phyloP scores from a whole-genome alignment of 2,888 invertebrate genomes.

The Terebella lapidaria region DNA sequence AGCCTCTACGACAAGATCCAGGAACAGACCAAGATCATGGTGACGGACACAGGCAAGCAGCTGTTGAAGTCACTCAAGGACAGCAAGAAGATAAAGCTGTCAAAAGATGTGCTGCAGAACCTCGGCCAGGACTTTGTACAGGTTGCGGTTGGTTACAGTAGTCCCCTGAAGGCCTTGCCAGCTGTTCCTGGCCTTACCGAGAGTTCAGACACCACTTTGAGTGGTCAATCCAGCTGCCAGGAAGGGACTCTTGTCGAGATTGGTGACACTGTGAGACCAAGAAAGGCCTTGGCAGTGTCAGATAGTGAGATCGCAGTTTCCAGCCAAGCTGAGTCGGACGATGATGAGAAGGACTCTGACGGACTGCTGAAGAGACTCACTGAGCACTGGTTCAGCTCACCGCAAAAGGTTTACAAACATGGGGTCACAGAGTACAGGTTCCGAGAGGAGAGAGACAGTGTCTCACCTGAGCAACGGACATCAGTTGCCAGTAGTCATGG shows the following conservation, averaged over 20 bases:
- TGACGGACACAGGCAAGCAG: neutral
- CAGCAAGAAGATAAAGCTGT: neutral
- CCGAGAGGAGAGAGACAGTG: neutral
- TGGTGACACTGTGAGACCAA: neutral
- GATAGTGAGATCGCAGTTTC: slow-evolving; percentile 7
- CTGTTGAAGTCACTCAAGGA: neutral
- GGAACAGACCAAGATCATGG: neutral
- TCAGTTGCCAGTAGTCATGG: no score
- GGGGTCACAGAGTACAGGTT: slow-evolving; percentile 22
- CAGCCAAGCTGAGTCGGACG: slow-evolving; percentile 2
- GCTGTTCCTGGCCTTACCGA: neutral
- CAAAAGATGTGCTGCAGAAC: neutral
- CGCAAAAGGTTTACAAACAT: slow-evolving; percentile 15
- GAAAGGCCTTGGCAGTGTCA: slow-evolving; percentile 4
- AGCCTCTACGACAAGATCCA: neutral
- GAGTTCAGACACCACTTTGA: neutral
- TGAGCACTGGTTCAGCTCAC: neutral
- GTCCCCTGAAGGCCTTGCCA: neutral
- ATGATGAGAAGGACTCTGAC: neutral
- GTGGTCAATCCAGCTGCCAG: neutral
- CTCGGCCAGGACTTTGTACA: neutral
- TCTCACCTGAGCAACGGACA: no score
- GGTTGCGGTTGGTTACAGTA: neutral
- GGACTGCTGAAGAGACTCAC: neutral
- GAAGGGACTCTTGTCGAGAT: neutral